phyloP scores from a whole-genome alignment of 2,888 invertebrate genomes.

The Tromatobia lineatoria region DNA sequence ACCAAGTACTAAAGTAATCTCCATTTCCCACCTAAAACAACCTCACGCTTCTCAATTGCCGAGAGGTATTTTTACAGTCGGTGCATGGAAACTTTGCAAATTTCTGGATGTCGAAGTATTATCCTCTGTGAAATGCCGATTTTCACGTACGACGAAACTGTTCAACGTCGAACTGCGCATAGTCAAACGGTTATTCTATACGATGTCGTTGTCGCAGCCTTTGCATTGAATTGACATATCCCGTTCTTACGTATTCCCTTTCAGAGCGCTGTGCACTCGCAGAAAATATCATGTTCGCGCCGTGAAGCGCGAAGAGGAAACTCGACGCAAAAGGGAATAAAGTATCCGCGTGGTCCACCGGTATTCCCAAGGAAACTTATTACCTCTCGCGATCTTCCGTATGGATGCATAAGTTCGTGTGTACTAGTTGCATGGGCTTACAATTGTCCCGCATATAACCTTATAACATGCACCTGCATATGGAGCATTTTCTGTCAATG shows the following conservation, averaged over 20 bases:
- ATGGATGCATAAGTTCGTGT: slow-evolving; percentile 48
- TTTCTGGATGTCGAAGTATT: slow-evolving; percentile 3
- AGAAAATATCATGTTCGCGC: slow-evolving; percentile 64
- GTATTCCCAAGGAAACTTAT: slow-evolving; percentile 81
- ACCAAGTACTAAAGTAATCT: slow-evolving; percentile 25
- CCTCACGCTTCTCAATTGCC: not conserved
- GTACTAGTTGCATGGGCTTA: slow-evolving; percentile 28
- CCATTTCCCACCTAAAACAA: slow-evolving; percentile 19
- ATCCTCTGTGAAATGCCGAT: not conserved
- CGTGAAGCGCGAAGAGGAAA: slow-evolving; percentile 43
- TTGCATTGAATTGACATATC: slow-evolving; percentile 24
- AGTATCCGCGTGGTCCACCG: slow-evolving; percentile 69
- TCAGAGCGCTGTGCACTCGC: slow-evolving; percentile 49
- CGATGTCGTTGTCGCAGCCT: slow-evolving; percentile 10
- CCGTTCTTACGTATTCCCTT: slow-evolving; percentile 47
- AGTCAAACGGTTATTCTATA: slow-evolving; percentile 36
- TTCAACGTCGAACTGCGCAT: slow-evolving; percentile 15
- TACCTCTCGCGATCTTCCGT: slow-evolving; percentile 71
- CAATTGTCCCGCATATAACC: slow-evolving; percentile 1
- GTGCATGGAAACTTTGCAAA: not conserved
- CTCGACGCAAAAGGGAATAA: slow-evolving; percentile 77
- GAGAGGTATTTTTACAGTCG: slow-evolving; percentile 7
- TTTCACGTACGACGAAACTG: slow-evolving; percentile 10
- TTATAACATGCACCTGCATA: slow-evolving; percentile 45
- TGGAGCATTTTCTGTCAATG: too few species aligned